Evolutionary conservation across 2,797 vertebrate species (phyloP), one percentile per base, ranked within the genome.

Genomic region (Enteromius trimaculatus): DNA sequence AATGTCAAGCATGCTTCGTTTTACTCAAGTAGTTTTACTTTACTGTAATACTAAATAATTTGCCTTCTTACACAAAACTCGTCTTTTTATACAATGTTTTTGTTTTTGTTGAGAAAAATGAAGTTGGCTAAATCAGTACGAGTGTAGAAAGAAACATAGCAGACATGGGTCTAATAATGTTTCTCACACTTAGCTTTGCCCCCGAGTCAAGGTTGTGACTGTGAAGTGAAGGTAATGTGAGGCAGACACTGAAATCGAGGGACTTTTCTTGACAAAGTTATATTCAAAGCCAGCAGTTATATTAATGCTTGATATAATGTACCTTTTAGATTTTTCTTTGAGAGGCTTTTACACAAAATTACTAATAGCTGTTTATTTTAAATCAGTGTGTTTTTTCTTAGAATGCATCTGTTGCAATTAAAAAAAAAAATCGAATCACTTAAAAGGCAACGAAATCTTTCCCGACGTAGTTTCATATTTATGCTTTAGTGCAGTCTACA

Each of bases 401-500:
- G 13, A 64, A 29, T 72, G 26, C 55, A 76, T 62, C 44, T 76
- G 17, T 64, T 39, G 29, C 6, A 31, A 6, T 80, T 17, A 44
- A 23, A 29, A 83, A 69, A 71, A 53, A 53, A 53, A 3, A 3
- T 86, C 51, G 55, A 81, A 64, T 58, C 71, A 78, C 75, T 77
- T n/a, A 42, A 81, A 76, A 81, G 66, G n/a, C 26, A 49, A 66
- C 75, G 13, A 81, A 86, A 78, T 71, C 64, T 58, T 21, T 84
- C 64, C 51, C 26, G 58, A 80, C 80, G 79, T 78, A 47, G 76
- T 77, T 72, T 66, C 72, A 83, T 84, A 78, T 82, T 77, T 84
- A 69, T 83, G 51, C 49, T 81, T 75, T 86, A 85, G 83, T 86
- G 62, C 55, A 83, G 82, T 88, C 74, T 83, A 81, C 58, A 83